A percentile compares a stretch with the other conserved stretches of the same genome.
Evolutionary conservation across 2,113 vertebrate species (phyloP).

Genomic region (Mustela nigripes): DNA sequence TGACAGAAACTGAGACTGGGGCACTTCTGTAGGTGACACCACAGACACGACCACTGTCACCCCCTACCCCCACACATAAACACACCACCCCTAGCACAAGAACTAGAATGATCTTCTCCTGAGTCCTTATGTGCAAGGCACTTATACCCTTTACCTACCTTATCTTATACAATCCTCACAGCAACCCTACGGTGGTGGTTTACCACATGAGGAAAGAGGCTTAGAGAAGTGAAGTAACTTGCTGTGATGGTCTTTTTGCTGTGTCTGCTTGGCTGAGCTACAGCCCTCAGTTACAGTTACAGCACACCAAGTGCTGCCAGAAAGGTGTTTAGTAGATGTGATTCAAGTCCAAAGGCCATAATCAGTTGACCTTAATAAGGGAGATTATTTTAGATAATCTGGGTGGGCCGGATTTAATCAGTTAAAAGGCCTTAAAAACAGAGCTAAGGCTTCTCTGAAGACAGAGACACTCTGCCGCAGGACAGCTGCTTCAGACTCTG

Average conservation of each 20-base stretch:
- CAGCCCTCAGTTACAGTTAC: background rate
- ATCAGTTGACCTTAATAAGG: background rate
- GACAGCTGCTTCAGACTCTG: background rate
- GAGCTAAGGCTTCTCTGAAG: background rate
- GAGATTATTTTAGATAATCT: background rate
- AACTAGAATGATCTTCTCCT: background rate
- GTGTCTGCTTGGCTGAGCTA: background rate
- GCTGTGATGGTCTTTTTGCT: background rate
- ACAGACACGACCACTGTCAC: background rate
- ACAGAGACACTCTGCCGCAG: accelerated
- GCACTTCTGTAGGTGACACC: background rate
- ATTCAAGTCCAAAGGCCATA: background rate
- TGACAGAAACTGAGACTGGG: accelerated
- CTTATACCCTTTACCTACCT: background rate
- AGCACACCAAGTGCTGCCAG: background rate
- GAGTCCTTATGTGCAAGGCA: background rate
- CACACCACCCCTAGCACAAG: too few relatives aligned
- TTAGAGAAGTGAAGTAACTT: background rate
- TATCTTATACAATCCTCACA: background rate
- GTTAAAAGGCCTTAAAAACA: background rate
- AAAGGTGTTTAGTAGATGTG: background rate
- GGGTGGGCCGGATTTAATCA: background rate
- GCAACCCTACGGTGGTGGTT: background rate
- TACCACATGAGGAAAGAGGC: background rate
- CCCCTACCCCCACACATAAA: accelerated